These are phyloP conservation scores for Nebria salina DNA, from an alignment of 2,888 invertebrate species.

Conservation along the genomic window DNA sequence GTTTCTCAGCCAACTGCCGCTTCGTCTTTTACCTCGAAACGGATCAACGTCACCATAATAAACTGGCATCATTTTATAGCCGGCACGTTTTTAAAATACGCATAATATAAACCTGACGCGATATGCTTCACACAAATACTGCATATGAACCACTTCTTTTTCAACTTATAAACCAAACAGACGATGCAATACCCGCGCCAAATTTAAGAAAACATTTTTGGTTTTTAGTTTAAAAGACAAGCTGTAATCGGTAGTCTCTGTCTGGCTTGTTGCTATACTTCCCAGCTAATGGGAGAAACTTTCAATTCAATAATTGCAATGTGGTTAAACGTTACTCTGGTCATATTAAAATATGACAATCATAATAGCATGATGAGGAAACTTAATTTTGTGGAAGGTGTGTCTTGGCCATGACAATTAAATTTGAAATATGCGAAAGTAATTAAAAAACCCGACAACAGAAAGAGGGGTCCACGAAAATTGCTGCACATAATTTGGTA, in stretches of 20 bases:
- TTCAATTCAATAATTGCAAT: no score
- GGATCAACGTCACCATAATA: constrained; percentile 39
- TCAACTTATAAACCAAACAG: no score
- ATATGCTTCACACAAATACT: not conserved
- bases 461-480: not conserved
- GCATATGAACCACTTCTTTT: not conserved
- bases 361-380: no score
- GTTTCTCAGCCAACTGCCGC: not conserved
- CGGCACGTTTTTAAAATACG: constrained; percentile 42
- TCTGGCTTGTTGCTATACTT: no score
- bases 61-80: constrained; percentile 41
- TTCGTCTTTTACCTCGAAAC: not conserved
- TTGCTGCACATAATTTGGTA: constrained; percentile 6
- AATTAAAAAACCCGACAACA: not conserved
- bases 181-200: no score
- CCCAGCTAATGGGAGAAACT: no score
- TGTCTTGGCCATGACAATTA: not conserved
- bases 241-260: no score
- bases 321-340: no score
- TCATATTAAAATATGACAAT: no score
- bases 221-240: no score
- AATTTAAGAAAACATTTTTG: no score
- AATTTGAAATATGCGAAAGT: not conserved
- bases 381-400: no score
- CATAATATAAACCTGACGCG: constrained; percentile 25